Conservation (phyloP, 2,113 vertebrate genomes). For the Phodopus roborovskii region DNA sequence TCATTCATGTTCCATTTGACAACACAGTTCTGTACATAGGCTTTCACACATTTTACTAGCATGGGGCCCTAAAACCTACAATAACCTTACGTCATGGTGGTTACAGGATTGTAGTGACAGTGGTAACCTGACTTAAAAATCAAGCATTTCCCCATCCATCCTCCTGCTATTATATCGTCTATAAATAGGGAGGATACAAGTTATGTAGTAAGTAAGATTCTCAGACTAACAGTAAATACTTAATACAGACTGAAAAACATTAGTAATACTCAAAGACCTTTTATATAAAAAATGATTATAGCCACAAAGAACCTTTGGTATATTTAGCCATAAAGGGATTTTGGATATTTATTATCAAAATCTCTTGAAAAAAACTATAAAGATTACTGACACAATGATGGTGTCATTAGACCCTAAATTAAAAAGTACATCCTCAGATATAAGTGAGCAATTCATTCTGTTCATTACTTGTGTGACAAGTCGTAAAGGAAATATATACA, state of each 20-base stretch:
- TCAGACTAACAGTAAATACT: neutral
- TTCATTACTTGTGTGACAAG: neutral
- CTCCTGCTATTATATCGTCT: neutral
- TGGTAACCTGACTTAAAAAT: conserved; percentile 8
- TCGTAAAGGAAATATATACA: conserved; percentile 40
- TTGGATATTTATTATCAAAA: conserved; percentile 41
- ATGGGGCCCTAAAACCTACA: neutral
- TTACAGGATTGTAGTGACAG: neutral
- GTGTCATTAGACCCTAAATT: neutral
- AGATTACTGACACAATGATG: neutral
- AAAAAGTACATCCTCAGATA: conserved; percentile 5
- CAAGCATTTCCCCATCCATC: neutral
- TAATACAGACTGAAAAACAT: neutral
- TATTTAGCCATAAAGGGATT: neutral
- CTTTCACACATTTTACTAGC: neutral
- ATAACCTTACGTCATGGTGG: neutral
- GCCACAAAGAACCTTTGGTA: neutral
- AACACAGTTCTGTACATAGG: neutral
- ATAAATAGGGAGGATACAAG: neutral
- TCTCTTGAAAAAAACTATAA: conserved; percentile 38
- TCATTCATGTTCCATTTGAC: neutral
- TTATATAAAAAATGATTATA: neutral
- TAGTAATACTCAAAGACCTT: neutral
- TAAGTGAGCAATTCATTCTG: neutral
- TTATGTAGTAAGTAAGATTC: neutral